Conservation (phyloP, 2,113 vertebrate genomes). For the Coptodon rendalli region DNA sequence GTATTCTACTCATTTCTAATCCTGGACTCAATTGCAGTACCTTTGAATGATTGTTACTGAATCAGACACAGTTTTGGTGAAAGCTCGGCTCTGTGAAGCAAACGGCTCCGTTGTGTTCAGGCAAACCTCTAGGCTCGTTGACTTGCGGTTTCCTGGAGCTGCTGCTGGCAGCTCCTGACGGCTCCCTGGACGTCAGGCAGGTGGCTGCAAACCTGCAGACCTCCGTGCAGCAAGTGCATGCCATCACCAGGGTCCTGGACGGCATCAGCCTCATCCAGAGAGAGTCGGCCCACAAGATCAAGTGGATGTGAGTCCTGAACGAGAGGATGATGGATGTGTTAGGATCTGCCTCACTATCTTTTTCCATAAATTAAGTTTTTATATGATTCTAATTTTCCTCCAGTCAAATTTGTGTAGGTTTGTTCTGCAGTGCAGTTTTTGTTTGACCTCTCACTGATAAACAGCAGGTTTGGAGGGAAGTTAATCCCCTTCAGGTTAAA, state of each 20-base stretch:
- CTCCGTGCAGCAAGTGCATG: constrained; percentile 76
- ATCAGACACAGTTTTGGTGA: not conserved
- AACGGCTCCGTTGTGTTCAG: constrained; percentile 36
- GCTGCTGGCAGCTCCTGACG: constrained; percentile 71
- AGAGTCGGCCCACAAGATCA: constrained; percentile 77
- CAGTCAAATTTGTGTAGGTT: not conserved
- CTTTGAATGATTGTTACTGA: not conserved
- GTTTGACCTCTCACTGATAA: not conserved
- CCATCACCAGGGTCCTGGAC: constrained; percentile 82
- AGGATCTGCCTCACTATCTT: not conserved
- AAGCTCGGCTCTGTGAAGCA: not conserved
- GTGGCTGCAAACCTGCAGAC: constrained; percentile 74
- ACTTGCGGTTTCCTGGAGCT: constrained; percentile 84
- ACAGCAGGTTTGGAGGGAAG: not conserved
- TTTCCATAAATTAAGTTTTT: not conserved
- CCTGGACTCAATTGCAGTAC: not conserved
- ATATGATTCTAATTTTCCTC: not conserved
- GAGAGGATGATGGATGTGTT: not conserved
- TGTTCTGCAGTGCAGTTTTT: not conserved
- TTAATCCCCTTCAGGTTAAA: not conserved
- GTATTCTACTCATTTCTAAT: not conserved
- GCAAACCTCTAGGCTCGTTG: constrained; percentile 74
- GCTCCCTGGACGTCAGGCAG: constrained; percentile 80
- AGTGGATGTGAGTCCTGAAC: constrained; percentile 82
- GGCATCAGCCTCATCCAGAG: constrained; percentile 81